phyloP scores from a whole-genome alignment of 2,797 vertebrate genomes.

The Tangara arthus region DNA sequence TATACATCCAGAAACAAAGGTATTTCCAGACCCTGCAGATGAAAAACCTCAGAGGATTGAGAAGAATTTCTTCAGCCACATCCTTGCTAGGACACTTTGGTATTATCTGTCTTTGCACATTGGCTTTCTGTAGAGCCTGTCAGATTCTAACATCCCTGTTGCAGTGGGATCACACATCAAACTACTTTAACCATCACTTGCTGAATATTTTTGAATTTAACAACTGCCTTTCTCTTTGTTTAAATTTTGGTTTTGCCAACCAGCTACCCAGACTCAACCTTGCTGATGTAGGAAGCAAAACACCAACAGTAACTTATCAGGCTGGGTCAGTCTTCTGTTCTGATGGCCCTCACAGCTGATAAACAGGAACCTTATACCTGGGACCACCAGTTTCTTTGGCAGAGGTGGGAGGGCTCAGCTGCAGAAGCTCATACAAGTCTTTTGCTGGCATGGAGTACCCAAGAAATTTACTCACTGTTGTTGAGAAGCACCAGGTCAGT shows the following conservation, averaged over 20 bases:
- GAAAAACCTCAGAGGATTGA: not conserved
- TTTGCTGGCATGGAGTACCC: not conserved
- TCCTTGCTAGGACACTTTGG: not conserved
- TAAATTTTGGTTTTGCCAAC: not conserved
- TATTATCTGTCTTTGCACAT: not conserved
- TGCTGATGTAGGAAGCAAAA: not conserved
- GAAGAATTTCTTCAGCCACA: not conserved
- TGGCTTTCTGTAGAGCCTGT: not conserved
- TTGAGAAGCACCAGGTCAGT: not conserved
- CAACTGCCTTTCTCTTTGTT: not conserved
- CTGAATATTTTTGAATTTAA: not conserved
- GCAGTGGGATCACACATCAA: not conserved
- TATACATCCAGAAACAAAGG: not conserved
- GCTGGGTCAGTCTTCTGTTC: not conserved
- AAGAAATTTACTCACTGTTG: not conserved
- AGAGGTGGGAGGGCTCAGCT: not conserved
- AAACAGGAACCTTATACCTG: not conserved
- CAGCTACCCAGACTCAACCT: not conserved
- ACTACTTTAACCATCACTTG: not conserved
- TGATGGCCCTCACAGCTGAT: not conserved
- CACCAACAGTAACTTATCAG: not conserved
- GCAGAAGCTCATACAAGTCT: not conserved
- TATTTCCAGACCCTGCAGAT: not conserved
- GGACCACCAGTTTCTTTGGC: not conserved
- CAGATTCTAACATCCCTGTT: not conserved